Base-by-base conservation (phyloP, 92 coral and sea anemone species). In the Meandrina meandrites region DNA sequence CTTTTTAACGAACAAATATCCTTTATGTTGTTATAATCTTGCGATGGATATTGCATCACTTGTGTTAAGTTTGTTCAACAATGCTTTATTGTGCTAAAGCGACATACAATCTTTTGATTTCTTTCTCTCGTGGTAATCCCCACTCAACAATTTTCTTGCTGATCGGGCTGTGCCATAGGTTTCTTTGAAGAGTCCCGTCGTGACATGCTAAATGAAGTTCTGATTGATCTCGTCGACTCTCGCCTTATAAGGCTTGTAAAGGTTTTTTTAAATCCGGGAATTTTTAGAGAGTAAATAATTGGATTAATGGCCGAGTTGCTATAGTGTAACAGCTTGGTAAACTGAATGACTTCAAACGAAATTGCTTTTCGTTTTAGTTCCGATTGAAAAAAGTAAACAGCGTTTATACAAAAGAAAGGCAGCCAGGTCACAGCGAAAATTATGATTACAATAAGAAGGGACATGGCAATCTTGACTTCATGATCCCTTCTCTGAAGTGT, bases 221-320 rank as follows among this genome's bases (percentile, higher is more conserved):
- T 79, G 4, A 76, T 37, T 11, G 91, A 86, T 58, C 82, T 85
- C 37, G 45, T 30, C 16, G 90, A 67, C 81, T 89, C 96, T 51
- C 86, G 54, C 64, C 91, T 85, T 8, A 93, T 34, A 5, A 91
- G 91, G 76, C 91, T 88, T 11, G 89, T 91, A 69, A 93, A 91
- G 12, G 94, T 82, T 71, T 84, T 91, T 76, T 91, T 94, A 76
- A 94, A 94, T 40, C 96, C 98, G 30, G 98, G 98, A 36, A 94
- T 83, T 81, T 92, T 93, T 17, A 94, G 91, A 50, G 96, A 94
- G 76, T 94, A 94, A 74, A 94, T 91, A 35, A 94, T 87, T 18
- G 98, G 98, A 80, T 94, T 94, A 84, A 94, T 94, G 81, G 95
- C 95, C 8, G 95, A 90, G 88, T 94, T 94, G 31, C 93, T 86